Conservation (phyloP, 2,888 invertebrate genomes). For the Malthinus flaveolus region DNA sequence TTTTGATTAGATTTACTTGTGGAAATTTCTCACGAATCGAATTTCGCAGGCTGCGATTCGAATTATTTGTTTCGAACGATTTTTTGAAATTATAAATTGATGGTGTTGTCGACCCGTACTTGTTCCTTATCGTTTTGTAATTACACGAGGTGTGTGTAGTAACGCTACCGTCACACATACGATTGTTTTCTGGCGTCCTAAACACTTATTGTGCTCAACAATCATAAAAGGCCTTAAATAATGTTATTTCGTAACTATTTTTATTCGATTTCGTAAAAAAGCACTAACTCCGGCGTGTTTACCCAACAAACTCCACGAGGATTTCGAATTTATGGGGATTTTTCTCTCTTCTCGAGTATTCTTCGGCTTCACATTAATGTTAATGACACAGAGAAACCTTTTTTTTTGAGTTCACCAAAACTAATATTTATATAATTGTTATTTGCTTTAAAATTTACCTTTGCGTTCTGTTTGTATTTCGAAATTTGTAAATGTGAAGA, state of each 20-base stretch:
- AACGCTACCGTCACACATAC: constrained; percentile 29
- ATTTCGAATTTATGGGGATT: no score
- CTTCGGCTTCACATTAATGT: constrained; percentile 5
- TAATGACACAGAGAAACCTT: constrained; percentile 19
- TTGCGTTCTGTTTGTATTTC: background rate
- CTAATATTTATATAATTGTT: constrained; percentile 14
- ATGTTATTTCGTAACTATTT: no score
- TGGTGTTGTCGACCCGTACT: constrained; percentile 32
- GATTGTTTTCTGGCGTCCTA: constrained; percentile 30
- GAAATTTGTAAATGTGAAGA: no score
- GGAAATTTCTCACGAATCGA: no score
- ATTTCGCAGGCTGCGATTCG: no score
- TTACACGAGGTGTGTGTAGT: background rate
- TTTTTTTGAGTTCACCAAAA: constrained; percentile 11
- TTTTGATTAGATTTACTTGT: no score
- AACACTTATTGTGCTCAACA: constrained; percentile 20
- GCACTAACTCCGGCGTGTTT: constrained; percentile 13
- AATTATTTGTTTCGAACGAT: no score
- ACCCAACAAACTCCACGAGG: constrained; percentile 10
- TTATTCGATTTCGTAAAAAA: no score
- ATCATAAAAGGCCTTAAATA: constrained; percentile 10
- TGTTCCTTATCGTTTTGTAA: constrained; percentile 1
- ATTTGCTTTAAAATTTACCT: background rate
- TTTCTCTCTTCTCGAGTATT: no score
- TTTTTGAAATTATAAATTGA: constrained; percentile 1